phyloP scores from a whole-genome alignment of 2,888 invertebrate species.

The Drosophila niveifrons region DNA sequence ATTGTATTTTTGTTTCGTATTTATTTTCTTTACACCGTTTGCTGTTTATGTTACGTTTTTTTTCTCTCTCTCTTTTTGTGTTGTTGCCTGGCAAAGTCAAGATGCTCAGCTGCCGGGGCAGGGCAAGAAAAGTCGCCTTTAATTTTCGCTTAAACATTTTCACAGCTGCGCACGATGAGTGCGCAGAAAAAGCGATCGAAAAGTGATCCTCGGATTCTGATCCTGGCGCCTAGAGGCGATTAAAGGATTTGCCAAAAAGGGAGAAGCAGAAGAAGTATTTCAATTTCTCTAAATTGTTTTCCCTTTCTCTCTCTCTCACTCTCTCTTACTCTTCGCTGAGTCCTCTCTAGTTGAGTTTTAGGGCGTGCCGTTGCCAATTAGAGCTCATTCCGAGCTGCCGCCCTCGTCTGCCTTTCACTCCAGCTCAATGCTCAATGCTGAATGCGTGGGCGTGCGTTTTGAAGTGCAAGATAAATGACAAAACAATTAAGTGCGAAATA shows the following conservation, averaged over 20 bases:
- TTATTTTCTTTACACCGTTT: not conserved
- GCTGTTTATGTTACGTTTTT: not conserved
- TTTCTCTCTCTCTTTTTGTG: not conserved
- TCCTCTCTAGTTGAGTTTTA: not conserved
- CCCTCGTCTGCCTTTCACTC: conserved; percentile 8
- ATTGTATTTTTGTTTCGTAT: not conserved
- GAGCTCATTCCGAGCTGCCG: conserved; percentile 12
- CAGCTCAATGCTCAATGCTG: too few species aligned
- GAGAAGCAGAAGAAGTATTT: not conserved
- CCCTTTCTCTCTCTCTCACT: conserved; percentile 3
- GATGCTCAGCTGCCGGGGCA: conserved; percentile 1
- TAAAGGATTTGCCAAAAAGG: conserved; percentile 73
- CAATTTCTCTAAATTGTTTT: not conserved
- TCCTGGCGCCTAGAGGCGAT: conserved; percentile 71
- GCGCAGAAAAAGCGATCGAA: conserved; percentile 45
- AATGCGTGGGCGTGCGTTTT: conserved; percentile 26
- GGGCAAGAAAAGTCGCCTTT: conserved; percentile 8
- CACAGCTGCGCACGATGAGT: conserved; percentile 72
- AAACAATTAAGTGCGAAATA: conserved; percentile 84
- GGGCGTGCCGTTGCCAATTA: conserved; percentile 64
- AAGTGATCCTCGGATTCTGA: conserved; percentile 8
- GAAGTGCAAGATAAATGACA: conserved; percentile 79
- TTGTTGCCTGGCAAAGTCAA: conserved; percentile 12
- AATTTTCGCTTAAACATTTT: conserved; percentile 52
- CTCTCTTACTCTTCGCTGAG: not conserved